Evolutionary conservation across 2,888 invertebrate genomes (phyloP).

Genomic region (Trisateles emortualis): DNA sequence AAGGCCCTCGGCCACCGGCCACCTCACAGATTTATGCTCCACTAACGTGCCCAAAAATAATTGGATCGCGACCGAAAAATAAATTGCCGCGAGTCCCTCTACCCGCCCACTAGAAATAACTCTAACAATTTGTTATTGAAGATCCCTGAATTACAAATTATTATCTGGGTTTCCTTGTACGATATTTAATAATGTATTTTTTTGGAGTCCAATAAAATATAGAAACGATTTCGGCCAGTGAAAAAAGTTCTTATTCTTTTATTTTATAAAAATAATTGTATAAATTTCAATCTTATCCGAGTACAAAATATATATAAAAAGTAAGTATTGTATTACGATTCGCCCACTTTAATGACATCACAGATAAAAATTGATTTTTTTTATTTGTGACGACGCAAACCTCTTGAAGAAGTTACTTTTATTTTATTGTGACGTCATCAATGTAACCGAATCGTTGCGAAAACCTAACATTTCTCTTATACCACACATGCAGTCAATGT

Average conservation of each 20-base stretch:
- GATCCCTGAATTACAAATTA: conserved; percentile 64
- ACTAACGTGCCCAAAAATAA: conserved; percentile 83
- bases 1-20: conserved; percentile 34
- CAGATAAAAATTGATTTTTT: too few species aligned
- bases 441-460: too few species aligned
- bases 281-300: too few species aligned
- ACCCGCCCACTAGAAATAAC: conserved; percentile 63
- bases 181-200: conserved; percentile 49
- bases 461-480: too few species aligned
- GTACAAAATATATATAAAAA: too few species aligned
- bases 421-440: too few species aligned
- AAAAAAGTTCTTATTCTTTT: neutral
- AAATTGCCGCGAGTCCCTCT: conserved; percentile 69
- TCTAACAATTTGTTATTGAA: conserved; percentile 75
- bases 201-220: conserved; percentile 4
- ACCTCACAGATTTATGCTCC: conserved; percentile 73
- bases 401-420: too few species aligned
- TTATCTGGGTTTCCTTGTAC: conserved; percentile 32
- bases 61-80: conserved; percentile 83
- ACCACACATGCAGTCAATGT: too few species aligned
- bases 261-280: too few species aligned
- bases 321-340: too few species aligned
- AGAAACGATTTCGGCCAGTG: neutral
- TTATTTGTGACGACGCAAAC: too few species aligned
- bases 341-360: too few species aligned